Conservation (phyloP, 30 jellyfish, hydroid and myxozoan genomes). For the Aurelia sp. region DNA sequence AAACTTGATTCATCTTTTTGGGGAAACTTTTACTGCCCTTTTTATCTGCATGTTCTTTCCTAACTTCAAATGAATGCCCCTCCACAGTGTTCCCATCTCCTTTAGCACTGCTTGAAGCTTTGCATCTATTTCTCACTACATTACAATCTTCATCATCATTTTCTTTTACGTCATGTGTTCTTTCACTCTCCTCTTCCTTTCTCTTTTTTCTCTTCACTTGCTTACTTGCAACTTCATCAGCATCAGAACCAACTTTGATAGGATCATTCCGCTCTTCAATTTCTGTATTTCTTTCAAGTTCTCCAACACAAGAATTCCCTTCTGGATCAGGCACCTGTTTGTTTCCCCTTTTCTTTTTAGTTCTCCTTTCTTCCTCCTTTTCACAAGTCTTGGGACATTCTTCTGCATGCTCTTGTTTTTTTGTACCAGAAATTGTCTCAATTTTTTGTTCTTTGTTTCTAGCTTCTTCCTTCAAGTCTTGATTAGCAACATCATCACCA, state of each 20-base stretch:
- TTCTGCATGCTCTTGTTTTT: slow-evolving; percentile 5
- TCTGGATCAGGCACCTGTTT: neutral
- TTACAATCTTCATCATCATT: neutral
- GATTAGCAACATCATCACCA: neutral
- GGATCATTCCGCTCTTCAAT: neutral
- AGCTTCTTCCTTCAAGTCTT: neutral
- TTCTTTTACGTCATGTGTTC: neutral
- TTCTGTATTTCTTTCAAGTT: no score
- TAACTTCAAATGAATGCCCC: neutral
- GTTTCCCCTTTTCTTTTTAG: neutral
- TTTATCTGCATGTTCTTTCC: no score
- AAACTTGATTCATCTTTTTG: no score
- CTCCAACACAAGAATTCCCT: neutral
- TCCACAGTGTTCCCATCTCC: neutral
- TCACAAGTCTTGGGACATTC: neutral
- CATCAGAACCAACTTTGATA: neutral
- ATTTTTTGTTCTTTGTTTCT: neutral
- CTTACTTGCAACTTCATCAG: neutral
- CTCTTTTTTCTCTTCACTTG: neutral
- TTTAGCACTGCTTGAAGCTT: neutral
- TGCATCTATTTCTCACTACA: neutral
- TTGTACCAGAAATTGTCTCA: neutral
- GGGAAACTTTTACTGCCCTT: no score
- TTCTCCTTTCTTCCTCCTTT: neutral
- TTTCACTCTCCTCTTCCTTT: neutral